These are phyloP conservation scores for Phylloscopus trochilus DNA, from an alignment of 2,113 vertebrate genomes.

Conservation along the genomic window DNA sequence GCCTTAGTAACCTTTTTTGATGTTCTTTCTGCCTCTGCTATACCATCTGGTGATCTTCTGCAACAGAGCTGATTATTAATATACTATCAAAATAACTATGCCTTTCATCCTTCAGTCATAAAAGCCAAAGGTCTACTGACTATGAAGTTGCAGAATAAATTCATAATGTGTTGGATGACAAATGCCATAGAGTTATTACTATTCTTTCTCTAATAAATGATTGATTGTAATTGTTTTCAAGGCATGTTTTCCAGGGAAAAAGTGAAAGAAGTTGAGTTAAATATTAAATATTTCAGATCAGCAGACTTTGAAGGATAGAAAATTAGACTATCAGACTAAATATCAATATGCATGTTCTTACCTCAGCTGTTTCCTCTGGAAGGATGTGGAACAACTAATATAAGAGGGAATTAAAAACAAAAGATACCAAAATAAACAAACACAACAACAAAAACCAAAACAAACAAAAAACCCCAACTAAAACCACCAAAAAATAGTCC, in stretches of 20 bases:
- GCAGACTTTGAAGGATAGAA: neutral
- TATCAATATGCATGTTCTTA: neutral
- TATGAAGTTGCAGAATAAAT: neutral
- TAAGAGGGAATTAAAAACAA: neutral
- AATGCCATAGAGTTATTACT: neutral
- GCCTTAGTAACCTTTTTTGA: neutral
- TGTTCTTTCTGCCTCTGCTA: neutral
- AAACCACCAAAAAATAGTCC: neutral
- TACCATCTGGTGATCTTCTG: neutral
- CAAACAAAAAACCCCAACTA: neutral
- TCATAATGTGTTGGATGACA: neutral
- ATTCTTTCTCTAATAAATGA: neutral
- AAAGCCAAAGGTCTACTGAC: neutral
- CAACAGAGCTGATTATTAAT: neutral
- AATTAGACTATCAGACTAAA: neutral
- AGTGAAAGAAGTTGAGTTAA: neutral
- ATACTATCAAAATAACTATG: neutral
- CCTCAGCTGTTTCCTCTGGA: neutral
- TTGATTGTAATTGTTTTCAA: neutral
- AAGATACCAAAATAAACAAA: too few species aligned
- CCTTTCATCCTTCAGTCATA: neutral
- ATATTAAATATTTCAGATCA: neutral
- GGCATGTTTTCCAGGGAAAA: neutral
- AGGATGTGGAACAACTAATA: neutral
- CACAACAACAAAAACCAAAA: neutral